Conservation (phyloP, 2,797 vertebrate species). For the Sphaeramia orbicularis region DNA sequence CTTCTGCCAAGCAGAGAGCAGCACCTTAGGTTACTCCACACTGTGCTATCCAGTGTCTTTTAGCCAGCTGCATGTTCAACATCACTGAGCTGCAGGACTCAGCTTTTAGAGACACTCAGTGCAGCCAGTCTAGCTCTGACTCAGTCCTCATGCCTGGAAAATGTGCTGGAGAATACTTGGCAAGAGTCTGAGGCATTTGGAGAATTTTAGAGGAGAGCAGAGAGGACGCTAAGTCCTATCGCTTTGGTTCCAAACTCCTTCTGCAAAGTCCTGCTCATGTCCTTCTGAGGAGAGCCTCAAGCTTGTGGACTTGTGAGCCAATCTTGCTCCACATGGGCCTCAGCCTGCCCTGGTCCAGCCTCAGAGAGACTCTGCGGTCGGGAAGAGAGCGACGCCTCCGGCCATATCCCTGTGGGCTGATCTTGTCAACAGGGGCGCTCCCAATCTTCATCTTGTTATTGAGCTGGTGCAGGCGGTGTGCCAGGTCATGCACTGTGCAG, state of each 20-base stretch:
- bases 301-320: constrained; percentile 79
- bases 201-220: constrained; percentile 76
- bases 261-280: constrained; percentile 75
- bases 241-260: constrained; percentile 55
- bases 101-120: constrained; percentile 57
- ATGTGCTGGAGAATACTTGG: constrained; percentile 78
- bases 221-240: constrained; percentile 56
- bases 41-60: constrained; percentile 81
- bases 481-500: constrained; percentile 92
- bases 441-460: constrained; percentile 88
- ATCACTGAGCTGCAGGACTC: constrained; percentile 59
- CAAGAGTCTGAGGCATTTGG: constrained; percentile 79
- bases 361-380: constrained; percentile 64
- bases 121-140: constrained; percentile 69
- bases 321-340: constrained; percentile 77
- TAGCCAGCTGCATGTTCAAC: constrained; percentile 71
- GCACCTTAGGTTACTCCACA: constrained; percentile 73
- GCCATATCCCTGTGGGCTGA: constrained; percentile 93
- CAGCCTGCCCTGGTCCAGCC: constrained; percentile 68
- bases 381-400: constrained; percentile 88
- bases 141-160: constrained; percentile 75
- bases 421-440: constrained; percentile 87
- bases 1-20: constrained; percentile 69
- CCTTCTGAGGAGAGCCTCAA: constrained; percentile 77
- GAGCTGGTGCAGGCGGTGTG: constrained; percentile 89